Percentiles rank a stretch among this genome's conserved stretches.
These are phyloP conservation scores for Andrena flavipes DNA, from an alignment of 2,888 invertebrate genomes.

Conservation along the genomic window DNA sequence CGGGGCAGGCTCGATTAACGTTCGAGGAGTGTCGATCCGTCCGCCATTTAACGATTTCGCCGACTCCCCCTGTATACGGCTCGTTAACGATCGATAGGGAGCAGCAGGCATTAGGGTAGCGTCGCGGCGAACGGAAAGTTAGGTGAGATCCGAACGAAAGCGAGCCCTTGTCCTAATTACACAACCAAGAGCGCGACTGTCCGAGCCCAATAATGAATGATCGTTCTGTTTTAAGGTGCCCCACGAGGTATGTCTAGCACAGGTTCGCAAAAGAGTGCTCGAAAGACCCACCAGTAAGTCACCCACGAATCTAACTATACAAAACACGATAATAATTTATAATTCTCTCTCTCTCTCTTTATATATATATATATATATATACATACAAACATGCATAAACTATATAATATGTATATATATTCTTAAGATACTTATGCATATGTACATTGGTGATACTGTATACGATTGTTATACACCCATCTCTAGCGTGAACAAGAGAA, in stretches of 20 bases:
- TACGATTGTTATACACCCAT: slow-evolving; percentile 62
- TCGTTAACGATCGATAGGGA: background rate
- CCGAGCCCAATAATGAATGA: slow-evolving; percentile 73
- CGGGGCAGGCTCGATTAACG: no score
- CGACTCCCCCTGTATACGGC: no score
- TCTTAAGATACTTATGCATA: slow-evolving; percentile 27
- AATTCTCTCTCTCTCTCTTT: slow-evolving; percentile 1
- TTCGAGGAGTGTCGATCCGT: no score
- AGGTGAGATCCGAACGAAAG: slow-evolving; percentile 5
- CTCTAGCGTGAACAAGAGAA: slow-evolving; percentile 62
- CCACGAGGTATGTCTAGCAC: slow-evolving; percentile 84
- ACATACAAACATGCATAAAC: slow-evolving; percentile 27
- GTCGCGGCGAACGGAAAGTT: no score
- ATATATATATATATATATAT: background rate
- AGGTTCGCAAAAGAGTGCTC: slow-evolving; percentile 80
- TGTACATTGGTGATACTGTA: slow-evolving; percentile 49
- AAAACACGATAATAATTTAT: slow-evolving; percentile 53
- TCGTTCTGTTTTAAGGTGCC: slow-evolving; percentile 84
- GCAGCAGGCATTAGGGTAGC: no score
- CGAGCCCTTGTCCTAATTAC: slow-evolving; percentile 10
- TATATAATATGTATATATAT: background rate
- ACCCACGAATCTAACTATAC: slow-evolving; percentile 74
- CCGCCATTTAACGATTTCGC: no score
- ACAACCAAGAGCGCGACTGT: slow-evolving; percentile 2
- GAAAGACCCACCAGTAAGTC: slow-evolving; percentile 82